Base-by-base conservation (phyloP, 2,888 invertebrate genomes). In the Drosophila paracracens region DNA sequence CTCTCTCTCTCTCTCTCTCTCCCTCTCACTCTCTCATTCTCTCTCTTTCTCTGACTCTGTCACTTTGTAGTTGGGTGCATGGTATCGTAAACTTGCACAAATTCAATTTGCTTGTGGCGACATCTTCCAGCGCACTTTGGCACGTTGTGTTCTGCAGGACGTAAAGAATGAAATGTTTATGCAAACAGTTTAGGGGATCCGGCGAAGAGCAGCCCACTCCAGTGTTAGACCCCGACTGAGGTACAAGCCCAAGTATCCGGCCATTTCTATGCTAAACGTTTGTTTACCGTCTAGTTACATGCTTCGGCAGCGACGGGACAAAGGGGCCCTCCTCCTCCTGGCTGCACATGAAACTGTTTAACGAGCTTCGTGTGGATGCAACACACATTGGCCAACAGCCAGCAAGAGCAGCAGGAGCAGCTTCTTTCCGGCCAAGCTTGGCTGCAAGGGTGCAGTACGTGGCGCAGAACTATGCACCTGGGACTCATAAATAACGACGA, bases 251-350 rank as follows among this genome's bases (percentile, higher is more conserved):
- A 35, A 36, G 64, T 40, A 77, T 68, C 65, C 70, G 68, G 77
- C 74, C 68, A 81, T 81, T 86, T 83, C 70, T 60, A 82, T 76
- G 88, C 81, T 88, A 88, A 88, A 83, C 88, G 86, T 74, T 82
- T 78, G 69, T 76, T 85, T 75, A 85, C 85, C 85, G 68, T 83
- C 71, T 75, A 75, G 77, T 87, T 87, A 71, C 67, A 74, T 62
- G 67, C 70, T 77, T 68, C 60, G 52, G 21, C 31, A 63, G 66
- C 64, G 8, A 31, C 25, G 31, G 52, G 46, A 18, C 27, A 35
- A 21, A n/a, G 33, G 31, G 2, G 16, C 52, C 46, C 40, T 4
- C 46, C 46, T 25, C 27, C 33, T 11, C 27, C 27, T n/a, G 7
- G 50, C 48, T 77, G 67, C 68, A 67, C 75, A 75, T 57, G 62